Conservation (phyloP, 2,888 invertebrate species). For the Pollenia amentaria region DNA sequence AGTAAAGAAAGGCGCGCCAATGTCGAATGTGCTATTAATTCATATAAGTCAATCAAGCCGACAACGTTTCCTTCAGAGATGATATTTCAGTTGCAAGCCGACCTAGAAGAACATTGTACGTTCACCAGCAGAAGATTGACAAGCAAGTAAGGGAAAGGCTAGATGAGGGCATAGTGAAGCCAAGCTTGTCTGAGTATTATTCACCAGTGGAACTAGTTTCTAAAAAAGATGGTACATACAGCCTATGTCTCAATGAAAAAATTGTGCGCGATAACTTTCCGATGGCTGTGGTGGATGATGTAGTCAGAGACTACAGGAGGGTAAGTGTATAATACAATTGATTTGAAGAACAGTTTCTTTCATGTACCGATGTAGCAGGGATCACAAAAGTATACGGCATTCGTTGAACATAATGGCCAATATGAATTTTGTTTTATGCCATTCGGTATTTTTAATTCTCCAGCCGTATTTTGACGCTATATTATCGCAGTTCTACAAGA, state of each 20-base stretch:
- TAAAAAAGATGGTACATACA: conserved; percentile 69
- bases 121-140: conserved; percentile 48
- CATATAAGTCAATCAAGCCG: conserved; percentile 13
- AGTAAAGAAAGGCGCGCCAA: not conserved
- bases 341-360: conserved; percentile 75
- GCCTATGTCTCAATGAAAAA: conserved; percentile 74
- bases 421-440: conserved; percentile 74
- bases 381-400: conserved; percentile 75
- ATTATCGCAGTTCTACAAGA: too few relatives aligned
- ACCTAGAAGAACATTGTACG: conserved; percentile 37
- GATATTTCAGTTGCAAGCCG: conserved; percentile 42
- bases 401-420: conserved; percentile 76
- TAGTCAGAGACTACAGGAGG: conserved; percentile 65
- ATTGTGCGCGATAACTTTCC: too few relatives aligned
- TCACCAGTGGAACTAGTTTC: conserved; percentile 63
- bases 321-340: conserved; percentile 75
- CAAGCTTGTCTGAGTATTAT: conserved; percentile 56
- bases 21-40: not conserved
- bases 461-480: too few relatives aligned
- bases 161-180: too few relatives aligned
- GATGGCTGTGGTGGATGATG: conserved; percentile 71
- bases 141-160: conserved; percentile 59
- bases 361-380: conserved; percentile 74
- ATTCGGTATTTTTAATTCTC: conserved; percentile 75
- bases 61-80: conserved; percentile 24